A percentile compares a stretch with the other conserved stretches of the same genome.
phyloP scores from a whole-genome alignment of 1,140 invertebrate species.

The Apis florea region DNA sequence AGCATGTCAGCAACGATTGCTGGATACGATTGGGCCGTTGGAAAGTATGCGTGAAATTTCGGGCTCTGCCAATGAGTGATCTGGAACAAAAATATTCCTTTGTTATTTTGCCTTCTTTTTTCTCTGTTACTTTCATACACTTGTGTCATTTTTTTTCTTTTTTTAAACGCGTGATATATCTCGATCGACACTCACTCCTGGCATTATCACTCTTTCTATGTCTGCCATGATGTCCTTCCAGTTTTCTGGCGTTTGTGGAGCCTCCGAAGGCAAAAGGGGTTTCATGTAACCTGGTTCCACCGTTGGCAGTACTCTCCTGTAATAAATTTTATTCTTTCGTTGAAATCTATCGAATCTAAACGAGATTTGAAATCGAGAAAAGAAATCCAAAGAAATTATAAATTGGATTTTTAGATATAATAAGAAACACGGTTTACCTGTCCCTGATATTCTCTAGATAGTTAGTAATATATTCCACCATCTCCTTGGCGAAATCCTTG shows the following conservation, averaged over 20 bases:
- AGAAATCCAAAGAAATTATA: no score
- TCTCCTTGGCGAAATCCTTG: conserved; percentile 88
- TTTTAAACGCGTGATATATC: background rate
- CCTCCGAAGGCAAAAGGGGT: conserved; percentile 89
- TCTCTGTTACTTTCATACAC: background rate
- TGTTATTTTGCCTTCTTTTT: background rate
- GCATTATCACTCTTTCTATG: conserved; percentile 97
- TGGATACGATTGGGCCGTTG: conserved; percentile 97
- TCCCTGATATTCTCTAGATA: conserved; percentile 93
- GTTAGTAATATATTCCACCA: conserved; percentile 90
- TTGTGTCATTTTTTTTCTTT: no score
- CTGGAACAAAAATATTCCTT: conserved; percentile 63
- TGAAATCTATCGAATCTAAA: no score
- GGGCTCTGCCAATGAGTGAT: conserved; percentile 99
- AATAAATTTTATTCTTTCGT: conserved; percentile 75
- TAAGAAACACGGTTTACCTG: conserved; percentile 81
- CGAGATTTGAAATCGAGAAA: no score
- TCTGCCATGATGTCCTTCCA: conserved; percentile 96
- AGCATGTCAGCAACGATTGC: conserved; percentile 97
- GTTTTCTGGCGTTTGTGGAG: conserved; percentile 90
- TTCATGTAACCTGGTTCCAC: conserved; percentile 92
- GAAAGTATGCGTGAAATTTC: conserved; percentile 98
- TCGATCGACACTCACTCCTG: conserved; percentile 84
- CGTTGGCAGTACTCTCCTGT: conserved; percentile 88
- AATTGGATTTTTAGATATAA: background rate